Conservation (phyloP, 92 coral and sea anemone genomes). For the Phenganax subtilis region DNA sequence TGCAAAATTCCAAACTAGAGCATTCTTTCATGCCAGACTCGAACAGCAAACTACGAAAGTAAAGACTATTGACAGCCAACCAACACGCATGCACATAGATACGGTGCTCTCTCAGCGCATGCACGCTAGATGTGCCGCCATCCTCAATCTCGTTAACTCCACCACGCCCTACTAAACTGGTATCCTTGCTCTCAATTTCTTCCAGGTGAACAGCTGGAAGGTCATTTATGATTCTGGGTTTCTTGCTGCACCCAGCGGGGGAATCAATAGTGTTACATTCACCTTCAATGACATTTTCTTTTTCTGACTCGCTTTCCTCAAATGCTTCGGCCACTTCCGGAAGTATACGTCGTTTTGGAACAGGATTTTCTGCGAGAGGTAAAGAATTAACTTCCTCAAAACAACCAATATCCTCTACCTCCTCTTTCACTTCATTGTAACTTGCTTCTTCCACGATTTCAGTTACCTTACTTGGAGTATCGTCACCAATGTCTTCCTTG, state of each 20-base stretch:
- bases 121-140: background rate
- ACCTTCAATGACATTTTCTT: background rate
- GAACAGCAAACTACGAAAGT: conserved; percentile 10
- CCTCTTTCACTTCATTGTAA: background rate
- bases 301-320: background rate
- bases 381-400: background rate
- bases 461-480: background rate
- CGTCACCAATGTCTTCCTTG: too few relatives aligned
- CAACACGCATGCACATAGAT: conserved; percentile 1
- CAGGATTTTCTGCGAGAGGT: background rate
- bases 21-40: conserved; percentile 17
- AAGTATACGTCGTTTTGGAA: background rate
- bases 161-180: background rate
- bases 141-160: background rate
- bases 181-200: background rate
- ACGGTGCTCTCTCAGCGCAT: conserved; percentile 22
- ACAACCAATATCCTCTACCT: background rate
- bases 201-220: background rate
- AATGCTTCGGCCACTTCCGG: background rate
- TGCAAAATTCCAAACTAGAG: background rate
- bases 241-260: background rate
- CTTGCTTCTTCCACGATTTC: background rate
- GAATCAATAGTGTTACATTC: background rate
- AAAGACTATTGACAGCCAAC: conserved; percentile 9
- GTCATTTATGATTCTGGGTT: too few relatives aligned